phyloP scores from a whole-genome alignment of 2,888 invertebrate species.

The Cryptophagus acutangulus region DNA sequence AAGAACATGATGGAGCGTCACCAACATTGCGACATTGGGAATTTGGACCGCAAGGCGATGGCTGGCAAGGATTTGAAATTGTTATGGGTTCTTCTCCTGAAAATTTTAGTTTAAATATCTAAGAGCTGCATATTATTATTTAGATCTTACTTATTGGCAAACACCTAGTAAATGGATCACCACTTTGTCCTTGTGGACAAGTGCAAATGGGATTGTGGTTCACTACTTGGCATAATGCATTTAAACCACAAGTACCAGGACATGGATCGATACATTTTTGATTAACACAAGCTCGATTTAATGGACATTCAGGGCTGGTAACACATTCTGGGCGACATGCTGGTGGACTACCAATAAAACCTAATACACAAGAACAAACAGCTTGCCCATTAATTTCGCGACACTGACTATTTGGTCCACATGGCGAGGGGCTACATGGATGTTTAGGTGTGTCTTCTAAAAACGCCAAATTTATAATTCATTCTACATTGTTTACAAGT shows the following conservation, averaged over 20 bases:
- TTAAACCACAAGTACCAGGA: slow-evolving; percentile 54
- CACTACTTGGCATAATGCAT: slow-evolving; percentile 52
- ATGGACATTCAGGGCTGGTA: slow-evolving; percentile 50
- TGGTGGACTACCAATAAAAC: slow-evolving; percentile 51
- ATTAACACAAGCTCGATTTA: slow-evolving; percentile 49
- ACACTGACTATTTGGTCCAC: slow-evolving; percentile 51
- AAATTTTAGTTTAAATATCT: slow-evolving; percentile 12
- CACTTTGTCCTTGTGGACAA: slow-evolving; percentile 51
- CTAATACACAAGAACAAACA: slow-evolving; percentile 50
- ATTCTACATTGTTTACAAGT: not conserved
- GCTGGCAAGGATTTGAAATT: slow-evolving; percentile 53
- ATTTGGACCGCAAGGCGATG: slow-evolving; percentile 61
- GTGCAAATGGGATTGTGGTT: slow-evolving; percentile 58
- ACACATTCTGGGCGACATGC: slow-evolving; percentile 54
- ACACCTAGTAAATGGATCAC: slow-evolving; percentile 53
- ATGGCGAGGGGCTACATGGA: slow-evolving; percentile 68
- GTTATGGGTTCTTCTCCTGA: slow-evolving; percentile 38
- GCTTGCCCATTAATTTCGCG: slow-evolving; percentile 58
- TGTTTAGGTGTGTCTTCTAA: slow-evolving; percentile 39
- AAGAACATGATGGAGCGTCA: slow-evolving; percentile 69
- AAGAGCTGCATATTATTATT: not conserved
- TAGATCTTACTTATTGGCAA: slow-evolving; percentile 32
- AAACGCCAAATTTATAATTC: slow-evolving; percentile 13
- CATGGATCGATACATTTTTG: slow-evolving; percentile 56
- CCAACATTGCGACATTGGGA: slow-evolving; percentile 62